Base-by-base conservation (phyloP, 1,140 invertebrate species). In the Lamellibrachia luymesi region DNA sequence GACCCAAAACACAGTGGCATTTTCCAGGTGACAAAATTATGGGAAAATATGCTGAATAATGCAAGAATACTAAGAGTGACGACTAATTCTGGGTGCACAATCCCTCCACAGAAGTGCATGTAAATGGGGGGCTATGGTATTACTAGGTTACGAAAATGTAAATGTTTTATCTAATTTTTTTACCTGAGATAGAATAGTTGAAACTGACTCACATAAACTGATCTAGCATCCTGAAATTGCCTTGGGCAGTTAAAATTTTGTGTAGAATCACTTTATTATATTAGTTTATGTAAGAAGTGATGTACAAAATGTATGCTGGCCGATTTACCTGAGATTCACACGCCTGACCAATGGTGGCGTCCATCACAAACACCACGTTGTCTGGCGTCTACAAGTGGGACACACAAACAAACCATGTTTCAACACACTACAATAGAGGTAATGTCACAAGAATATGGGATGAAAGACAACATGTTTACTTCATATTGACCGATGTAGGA, bases 331-430 rank as follows among this genome's bases (percentile, higher is more conserved):
- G 99, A 25, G 98, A 97, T 97, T 99, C 99, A 97, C 99, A 99
- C 97, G 99, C 99, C 96, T 99, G 99, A 95, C 99, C 99, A 97
- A 99, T 99, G 51, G 98, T 99, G n/a, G 99, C 99, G 97, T 99
- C 99, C 99, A 99, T 99, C 17, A 99, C 99, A 96, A 99, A 99
- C 94, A 99, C 98, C 93, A 99, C 98, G 96, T 99, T 99, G 95
- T 99, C 98, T 90, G 99, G 99, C 97, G 95, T 95, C 96, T 96
- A 92, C 90, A 95, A 93, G 92, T 93, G 52, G 94, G 92, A 92
- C 90, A 8, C 64, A 80, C 64, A 80, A 8, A 80, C 7, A 80
- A 4, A 80, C 13, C 64, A 56, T 56, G 17, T 56, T 17, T 80
- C 64, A 17, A 80, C 64, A 2, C 64, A 10, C 64, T 80, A 22